Conservation (phyloP, 2,888 invertebrate genomes). For the Crocallis elinguaria region DNA sequence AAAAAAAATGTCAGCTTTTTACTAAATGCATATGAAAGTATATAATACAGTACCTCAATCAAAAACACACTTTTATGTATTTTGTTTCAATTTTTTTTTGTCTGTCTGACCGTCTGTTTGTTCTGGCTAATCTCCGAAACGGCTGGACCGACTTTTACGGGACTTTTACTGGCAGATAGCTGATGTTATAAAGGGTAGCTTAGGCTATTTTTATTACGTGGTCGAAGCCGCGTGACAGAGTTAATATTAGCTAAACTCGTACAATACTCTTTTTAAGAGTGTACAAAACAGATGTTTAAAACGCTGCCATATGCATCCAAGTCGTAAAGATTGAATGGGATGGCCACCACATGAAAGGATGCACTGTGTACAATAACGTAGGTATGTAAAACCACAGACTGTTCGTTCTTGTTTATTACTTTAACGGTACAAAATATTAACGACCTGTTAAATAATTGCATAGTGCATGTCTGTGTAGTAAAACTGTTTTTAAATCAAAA, state of each 20-base stretch:
- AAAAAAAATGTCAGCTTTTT: too few species aligned
- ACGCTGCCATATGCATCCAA: constrained; percentile 19
- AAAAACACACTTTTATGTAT: too few species aligned
- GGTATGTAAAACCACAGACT: constrained; percentile 3
- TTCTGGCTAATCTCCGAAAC: too few species aligned
- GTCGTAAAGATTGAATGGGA: constrained; percentile 26
- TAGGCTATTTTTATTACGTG: too few species aligned
- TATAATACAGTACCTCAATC: too few species aligned
- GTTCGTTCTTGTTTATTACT: not conserved
- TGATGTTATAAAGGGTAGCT: too few species aligned
- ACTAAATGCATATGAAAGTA: too few species aligned
- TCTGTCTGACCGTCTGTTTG: too few species aligned
- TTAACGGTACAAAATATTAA: constrained; percentile 1
- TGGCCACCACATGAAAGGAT: constrained; percentile 21
- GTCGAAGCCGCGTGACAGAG: too few species aligned
- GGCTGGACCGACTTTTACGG: too few species aligned
- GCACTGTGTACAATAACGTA: constrained; percentile 19
- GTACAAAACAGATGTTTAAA: constrained; percentile 25
- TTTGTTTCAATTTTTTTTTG: too few species aligned
- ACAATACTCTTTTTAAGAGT: constrained; percentile 18
- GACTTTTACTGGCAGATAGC: too few species aligned
- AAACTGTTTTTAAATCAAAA: not conserved
- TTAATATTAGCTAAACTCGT: not conserved
- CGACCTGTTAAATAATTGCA: not conserved
- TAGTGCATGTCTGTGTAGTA: not conserved